Base-by-base conservation (phyloP, 2,113 vertebrate genomes). In the Chlamydotis undulata region DNA sequence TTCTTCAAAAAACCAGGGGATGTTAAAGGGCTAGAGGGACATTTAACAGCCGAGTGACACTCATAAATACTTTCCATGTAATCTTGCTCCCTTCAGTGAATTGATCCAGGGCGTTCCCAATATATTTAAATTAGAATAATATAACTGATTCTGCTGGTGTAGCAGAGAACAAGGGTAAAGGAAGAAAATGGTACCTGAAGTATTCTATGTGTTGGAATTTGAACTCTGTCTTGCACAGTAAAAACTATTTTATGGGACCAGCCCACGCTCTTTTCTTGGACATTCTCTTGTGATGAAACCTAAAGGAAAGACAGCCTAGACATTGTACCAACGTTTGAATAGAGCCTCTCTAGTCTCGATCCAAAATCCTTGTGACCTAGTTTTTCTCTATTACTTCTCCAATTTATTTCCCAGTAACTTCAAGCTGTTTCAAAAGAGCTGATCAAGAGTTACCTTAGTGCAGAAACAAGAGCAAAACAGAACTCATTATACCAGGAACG, bases 341-440 rank as follows among this genome's bases (percentile, higher is more conserved):
- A 68, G 52, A 93, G 56, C 49, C 68, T 92, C 73, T 88, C 79
- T 89, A 76, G 67, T 79, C 76, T 93, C 2, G 0, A 84, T 84
- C 70, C 81, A 80, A 85, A 87, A 61, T 83, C 47, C 57, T 71
- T 84, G 50, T 91, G 89, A 79, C 81, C 90, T 85, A 75, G 37
- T 89, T 97, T 90, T 93, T 41, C 53, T 91, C 90, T 86, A 41
- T 88, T 93, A 76, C 45, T 91, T 93, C 47, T 71, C 83, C 71
- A 60, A 2, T 84, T 88, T 79, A 76, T 71, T 96, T 92, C 74
- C 50, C 73, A 77, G 68, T 90, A 89, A 84, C 79, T 81, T 90
- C 6, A 0, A 2, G 0, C 35, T 89, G 53, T 68, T 92, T 94
- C 73, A 94, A 35, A 93, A 87, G 77, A 92, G 53, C 37, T 78